Conservation (phyloP, 92 coral and sea anemone species). For the Scolanthus callimorphus region DNA sequence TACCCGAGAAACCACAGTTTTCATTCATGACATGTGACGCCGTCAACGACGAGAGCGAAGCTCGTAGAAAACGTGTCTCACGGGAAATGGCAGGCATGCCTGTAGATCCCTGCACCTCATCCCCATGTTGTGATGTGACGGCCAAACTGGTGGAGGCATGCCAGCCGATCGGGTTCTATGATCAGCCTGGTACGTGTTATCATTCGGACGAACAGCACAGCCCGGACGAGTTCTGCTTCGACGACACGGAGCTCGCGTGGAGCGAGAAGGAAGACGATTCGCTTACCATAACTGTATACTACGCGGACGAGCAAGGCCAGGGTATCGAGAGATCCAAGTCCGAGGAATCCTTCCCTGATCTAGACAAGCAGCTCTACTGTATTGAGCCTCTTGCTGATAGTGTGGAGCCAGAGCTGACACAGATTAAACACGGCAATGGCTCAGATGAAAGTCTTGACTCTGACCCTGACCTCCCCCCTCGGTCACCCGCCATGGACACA, state of each 20-base stretch:
- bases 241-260: conserved; percentile 70
- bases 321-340: conserved; percentile 48
- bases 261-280: conserved; percentile 73
- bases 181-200: conserved; percentile 23
- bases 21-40: conserved; percentile 80
- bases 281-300: conserved; percentile 51
- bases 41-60: conserved; percentile 36
- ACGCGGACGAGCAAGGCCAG: conserved; percentile 49
- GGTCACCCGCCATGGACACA: conserved; percentile 87
- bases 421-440: conserved; percentile 7
- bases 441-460: conserved; percentile 33
- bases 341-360: conserved; percentile 63
- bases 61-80: neutral
- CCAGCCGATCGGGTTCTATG: conserved; percentile 48
- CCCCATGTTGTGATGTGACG: conserved; percentile 40
- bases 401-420: conserved; percentile 11
- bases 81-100: conserved; percentile 14
- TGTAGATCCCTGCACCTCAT: neutral
- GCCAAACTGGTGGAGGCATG: conserved; percentile 72
- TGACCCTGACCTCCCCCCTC: conserved; percentile 80
- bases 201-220: conserved; percentile 59
- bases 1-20: conserved; percentile 76
- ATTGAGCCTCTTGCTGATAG: conserved; percentile 8
- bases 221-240: conserved; percentile 76
- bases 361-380: conserved; percentile 27